These are phyloP conservation scores for Dione juno DNA, from an alignment of 2,888 invertebrate species.

Conservation along the genomic window DNA sequence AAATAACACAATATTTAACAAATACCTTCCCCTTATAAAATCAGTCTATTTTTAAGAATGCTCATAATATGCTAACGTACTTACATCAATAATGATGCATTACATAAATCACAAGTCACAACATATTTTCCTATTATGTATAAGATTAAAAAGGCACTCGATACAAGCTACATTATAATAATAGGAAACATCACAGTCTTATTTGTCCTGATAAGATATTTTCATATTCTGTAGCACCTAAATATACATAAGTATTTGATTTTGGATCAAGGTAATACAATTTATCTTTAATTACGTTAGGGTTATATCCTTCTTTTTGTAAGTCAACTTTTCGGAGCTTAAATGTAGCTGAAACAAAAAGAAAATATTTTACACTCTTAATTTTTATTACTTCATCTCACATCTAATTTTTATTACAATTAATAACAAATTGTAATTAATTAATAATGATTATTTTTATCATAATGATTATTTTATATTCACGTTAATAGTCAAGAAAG, in stretches of 20 bases:
- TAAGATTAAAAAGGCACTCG: conserved; percentile 30
- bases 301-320: conserved; percentile 95
- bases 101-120: conserved; percentile 23
- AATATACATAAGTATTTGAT: conserved; percentile 86
- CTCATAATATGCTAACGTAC: neutral
- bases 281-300: conserved; percentile 87
- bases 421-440: too few relatives aligned
- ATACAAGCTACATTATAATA: neutral
- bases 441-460: too few relatives aligned
- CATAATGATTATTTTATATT: too few relatives aligned
- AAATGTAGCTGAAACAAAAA: conserved; percentile 90
- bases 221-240: conserved; percentile 88
- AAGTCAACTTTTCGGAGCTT: conserved; percentile 97
- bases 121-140: conserved; percentile 19
- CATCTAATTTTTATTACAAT: too few relatives aligned
- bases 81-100: neutral
- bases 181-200: conserved; percentile 84
- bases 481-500: too few relatives aligned
- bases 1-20: conserved; percentile 9
- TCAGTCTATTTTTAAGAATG: conserved; percentile 18
- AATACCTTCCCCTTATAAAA: conserved; percentile 25
- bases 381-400: too few relatives aligned
- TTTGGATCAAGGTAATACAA: conserved; percentile 90
- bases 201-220: conserved; percentile 90
- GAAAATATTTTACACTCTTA: neutral